Evolutionary conservation across 2,113 vertebrate genomes (phyloP).

Genomic region (Mastomys natalensis): DNA sequence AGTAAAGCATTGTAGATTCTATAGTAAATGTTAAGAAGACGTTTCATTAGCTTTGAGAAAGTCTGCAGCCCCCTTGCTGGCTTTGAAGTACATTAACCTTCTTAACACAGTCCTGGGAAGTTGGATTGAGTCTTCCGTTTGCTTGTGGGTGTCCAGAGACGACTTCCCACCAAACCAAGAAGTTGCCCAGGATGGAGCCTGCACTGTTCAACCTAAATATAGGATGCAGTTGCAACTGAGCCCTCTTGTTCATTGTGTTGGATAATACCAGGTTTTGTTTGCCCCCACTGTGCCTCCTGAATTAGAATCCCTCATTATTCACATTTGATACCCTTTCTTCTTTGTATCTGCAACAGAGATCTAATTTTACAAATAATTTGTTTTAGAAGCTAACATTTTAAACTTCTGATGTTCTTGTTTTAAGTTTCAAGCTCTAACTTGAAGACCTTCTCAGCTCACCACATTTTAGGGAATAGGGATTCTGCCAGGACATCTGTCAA

Average conservation of each 20-base stretch:
- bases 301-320: conserved; percentile 70
- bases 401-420: conserved; percentile 55
- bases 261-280: conserved; percentile 67
- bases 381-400: conserved; percentile 55
- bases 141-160: not conserved
- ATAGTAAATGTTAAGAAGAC: not conserved
- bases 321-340: conserved; percentile 43
- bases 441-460: not conserved
- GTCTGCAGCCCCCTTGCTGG: not conserved
- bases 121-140: not conserved
- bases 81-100: not conserved
- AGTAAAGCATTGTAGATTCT: not conserved
- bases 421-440: conserved; percentile 38
- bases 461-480: not conserved
- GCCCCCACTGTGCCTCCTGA: conserved; percentile 3
- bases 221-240: not conserved
- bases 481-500: not conserved
- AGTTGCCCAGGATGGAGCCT: not conserved
- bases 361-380: conserved; percentile 74
- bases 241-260: conserved; percentile 24
- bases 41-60: not conserved
- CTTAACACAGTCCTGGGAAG: not conserved
- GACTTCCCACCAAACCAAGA: not conserved
- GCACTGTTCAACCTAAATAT: not conserved
- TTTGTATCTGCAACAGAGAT: conserved; percentile 59